These are phyloP conservation scores for Malacoraja senta DNA, from an alignment of 2,797 vertebrate species.

Conservation along the genomic window DNA sequence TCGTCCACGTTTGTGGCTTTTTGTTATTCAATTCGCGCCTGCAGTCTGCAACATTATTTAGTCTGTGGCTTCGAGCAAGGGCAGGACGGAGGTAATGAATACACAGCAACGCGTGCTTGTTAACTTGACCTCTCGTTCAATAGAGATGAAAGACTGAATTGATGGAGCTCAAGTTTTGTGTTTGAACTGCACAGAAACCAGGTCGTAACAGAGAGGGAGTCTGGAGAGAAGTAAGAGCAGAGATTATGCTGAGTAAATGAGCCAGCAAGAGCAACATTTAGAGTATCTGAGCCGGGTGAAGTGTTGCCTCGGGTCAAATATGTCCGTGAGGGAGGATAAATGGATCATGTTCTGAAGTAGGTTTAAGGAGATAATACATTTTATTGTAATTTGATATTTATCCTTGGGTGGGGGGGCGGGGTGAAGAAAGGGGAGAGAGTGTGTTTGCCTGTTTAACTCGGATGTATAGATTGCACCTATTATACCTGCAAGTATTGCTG, in stretches of 20 bases:
- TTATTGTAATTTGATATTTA: not conserved
- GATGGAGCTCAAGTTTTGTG: slow-evolving; percentile 17
- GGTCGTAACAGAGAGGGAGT: not conserved
- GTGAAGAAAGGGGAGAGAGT: too few species aligned
- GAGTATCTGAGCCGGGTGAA: not conserved
- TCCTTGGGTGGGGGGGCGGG: not conserved
- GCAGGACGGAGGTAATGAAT: not conserved
- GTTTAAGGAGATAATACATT: not conserved
- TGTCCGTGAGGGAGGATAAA: not conserved
- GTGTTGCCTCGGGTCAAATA: not conserved
- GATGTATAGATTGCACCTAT: not conserved
- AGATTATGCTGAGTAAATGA: slow-evolving; percentile 2
- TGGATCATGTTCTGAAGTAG: not conserved
- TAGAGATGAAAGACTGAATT: slow-evolving; percentile 29
- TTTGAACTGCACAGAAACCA: not conserved
- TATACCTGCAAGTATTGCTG: not conserved
- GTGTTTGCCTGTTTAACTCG: not conserved
- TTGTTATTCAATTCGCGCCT: not conserved
- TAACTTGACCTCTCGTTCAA: not conserved
- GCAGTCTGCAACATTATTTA: not conserved
- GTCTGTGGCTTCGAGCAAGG: not conserved
- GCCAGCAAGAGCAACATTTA: not conserved
- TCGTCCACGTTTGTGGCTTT: not conserved
- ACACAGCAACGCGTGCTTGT: slow-evolving; percentile 14
- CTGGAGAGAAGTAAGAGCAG: not conserved